Evolutionary conservation across 2,113 vertebrate genomes (phyloP), one percentile per base, ranked within the genome.

Genomic region (Pelusios castaneus): DNA sequence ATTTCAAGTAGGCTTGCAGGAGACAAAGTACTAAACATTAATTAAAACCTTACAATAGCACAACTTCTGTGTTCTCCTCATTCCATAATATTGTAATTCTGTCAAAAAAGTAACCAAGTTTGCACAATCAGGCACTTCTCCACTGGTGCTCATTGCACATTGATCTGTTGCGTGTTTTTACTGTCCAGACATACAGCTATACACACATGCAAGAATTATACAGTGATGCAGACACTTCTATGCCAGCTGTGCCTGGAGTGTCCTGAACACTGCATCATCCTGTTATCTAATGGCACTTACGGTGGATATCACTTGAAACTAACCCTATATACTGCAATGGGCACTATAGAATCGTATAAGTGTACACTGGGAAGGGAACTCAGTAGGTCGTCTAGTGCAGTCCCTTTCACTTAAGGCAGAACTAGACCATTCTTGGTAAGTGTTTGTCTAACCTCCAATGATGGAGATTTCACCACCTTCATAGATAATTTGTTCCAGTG

Each of bases 1-100:
- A 80, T 67, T 96, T 90, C 82, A 87, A 11, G 5, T 54, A 81
- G 29, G 4, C 86, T 92, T 93, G 29, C 27, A 79, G 76, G 76
- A 92, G 52, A 47, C 6, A 77, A 81, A 52, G 2, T 21, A 75
- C 45, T 80, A 83, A 89, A 89, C 67, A 12, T 79, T 45, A 76
- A 81, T 21, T 27, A 85, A 91, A 87, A 88, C 2, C 2, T 51
- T 77, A 1, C 34, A 93, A 87, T 19, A 21, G 86, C 86, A 84
- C 22, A 84, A 87, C 49, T 6, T 13, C 24, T 47, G 49, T 38
- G 27, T 47, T 58, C 67, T 47, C 17, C 7, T 90, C 58, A n/a
- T 16, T 73, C 4, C 52, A 76, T 49, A 67, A 38, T 73, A 49
- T 8, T 54, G 2, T 51, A 70, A 82, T 1, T 43, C 8, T 79